Percentiles rank a stretch among this genome's conserved stretches.
phyloP scores from a whole-genome alignment of 2,888 invertebrate species.

The Anthrax anthrax region DNA sequence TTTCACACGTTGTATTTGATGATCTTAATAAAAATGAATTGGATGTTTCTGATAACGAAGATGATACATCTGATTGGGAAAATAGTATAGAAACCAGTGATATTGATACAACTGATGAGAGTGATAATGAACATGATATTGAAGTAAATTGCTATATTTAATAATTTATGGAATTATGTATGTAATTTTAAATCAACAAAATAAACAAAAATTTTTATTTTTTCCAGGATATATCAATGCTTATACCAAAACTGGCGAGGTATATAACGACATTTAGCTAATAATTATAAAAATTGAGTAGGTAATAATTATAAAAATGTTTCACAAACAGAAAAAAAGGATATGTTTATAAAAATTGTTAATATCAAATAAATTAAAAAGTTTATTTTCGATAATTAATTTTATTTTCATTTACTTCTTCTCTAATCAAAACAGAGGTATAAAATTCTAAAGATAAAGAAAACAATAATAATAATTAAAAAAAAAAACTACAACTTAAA shows the following conservation, averaged over 20 bases:
- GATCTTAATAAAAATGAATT: not conserved
- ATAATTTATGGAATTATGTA: too few species aligned
- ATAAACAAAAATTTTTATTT: not conserved
- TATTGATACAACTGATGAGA: slow-evolving; percentile 44
- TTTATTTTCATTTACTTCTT: too few species aligned
- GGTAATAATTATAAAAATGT: too few species aligned
- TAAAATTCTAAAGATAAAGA: too few species aligned
- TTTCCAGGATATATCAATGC: slow-evolving; percentile 41
- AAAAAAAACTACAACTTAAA: too few species aligned
- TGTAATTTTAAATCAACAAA: too few species aligned
- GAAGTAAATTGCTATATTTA: slow-evolving; percentile 37
- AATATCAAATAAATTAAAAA: too few species aligned
- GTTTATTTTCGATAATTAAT: too few species aligned
- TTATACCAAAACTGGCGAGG: slow-evolving; percentile 43
- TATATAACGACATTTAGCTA: slow-evolving; percentile 42
- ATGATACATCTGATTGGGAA: slow-evolving; percentile 43
- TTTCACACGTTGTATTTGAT: slow-evolving; percentile 5
- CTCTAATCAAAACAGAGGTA: too few species aligned
- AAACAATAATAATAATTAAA: too few species aligned
- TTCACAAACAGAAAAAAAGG: too few species aligned
- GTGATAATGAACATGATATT: slow-evolving; percentile 41
- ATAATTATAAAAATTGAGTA: not conserved
- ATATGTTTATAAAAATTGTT: too few species aligned
- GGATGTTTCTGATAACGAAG: slow-evolving; percentile 9
- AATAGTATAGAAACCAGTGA: slow-evolving; percentile 47